Evolutionary conservation across 2,888 invertebrate genomes (phyloP), one percentile per base, ranked within the genome.

Genomic region (Tyria jacobaeae): DNA sequence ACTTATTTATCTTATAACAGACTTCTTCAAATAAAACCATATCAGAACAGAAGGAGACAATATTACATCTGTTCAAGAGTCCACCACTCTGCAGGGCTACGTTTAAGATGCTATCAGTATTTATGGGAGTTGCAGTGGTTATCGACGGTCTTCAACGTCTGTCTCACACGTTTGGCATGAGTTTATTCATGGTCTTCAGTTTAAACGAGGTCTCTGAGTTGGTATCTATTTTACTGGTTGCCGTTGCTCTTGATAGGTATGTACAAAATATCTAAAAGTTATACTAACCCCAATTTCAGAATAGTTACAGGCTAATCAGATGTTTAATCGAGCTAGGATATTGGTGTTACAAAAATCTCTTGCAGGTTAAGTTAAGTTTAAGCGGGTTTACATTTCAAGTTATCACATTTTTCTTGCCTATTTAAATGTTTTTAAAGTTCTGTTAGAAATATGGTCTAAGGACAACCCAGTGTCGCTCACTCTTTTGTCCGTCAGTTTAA

Each of bases 171-270:
- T 80, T 90, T 37, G 89, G 89, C 0, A 66, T 83, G 62, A 82
- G 86, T 69, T 86, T 89, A 76, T 89, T 89, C 73, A 37, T 87
- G 2, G 88, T 88, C 0, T 89, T 86, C 71, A 82, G 87, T 0
- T 66, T 89, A n/a, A 83, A 88, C 0, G 84, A 89, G 0, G 76
- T 81, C 1, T 82, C 86, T 0, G 89, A 90, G 67, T 75, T 89
- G 54, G 88, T 89, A 0, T 67, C 82, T 2, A 60, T 81, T 25
- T 55, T 62, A 14, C 50, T 77, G 15, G 56, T 60, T 3, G 63
- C 63, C 48, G 7, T 64, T 47, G 31, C 56, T 31, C 56, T 64
- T 21, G 59, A 64, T 37, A 64, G 56, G 63, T 64, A 64, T 9
- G 49, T 10, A 48, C 5, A 21, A 5, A 48, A 48, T 47, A 24